These are phyloP conservation scores for Desmodus rotundus DNA, from an alignment of 2,113 vertebrate genomes.

Conservation along the genomic window DNA sequence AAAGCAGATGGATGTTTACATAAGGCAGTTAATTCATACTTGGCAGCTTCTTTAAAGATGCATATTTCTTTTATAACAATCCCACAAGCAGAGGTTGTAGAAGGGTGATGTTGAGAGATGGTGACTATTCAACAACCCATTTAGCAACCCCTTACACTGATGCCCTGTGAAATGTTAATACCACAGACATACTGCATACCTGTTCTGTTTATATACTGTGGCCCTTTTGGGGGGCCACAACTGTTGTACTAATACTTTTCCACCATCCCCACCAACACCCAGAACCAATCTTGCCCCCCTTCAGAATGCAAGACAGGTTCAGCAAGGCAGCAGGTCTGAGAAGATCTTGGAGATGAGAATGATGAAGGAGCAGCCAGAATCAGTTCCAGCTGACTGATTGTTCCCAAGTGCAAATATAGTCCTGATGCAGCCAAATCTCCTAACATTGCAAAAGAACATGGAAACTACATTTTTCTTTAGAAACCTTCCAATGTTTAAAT, in stretches of 20 bases:
- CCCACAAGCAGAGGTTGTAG: background rate
- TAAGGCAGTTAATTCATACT: background rate
- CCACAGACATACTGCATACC: background rate
- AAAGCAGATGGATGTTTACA: background rate
- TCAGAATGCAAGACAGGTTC: background rate
- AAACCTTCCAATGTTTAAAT: background rate
- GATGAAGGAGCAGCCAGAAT: background rate
- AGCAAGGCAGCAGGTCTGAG: background rate
- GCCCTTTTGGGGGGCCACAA: background rate
- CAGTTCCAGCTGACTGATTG: background rate
- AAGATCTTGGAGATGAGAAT: background rate
- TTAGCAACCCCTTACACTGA: background rate
- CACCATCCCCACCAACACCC: background rate
- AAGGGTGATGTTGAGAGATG: background rate
- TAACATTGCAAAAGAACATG: background rate
- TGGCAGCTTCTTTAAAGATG: constrained; percentile 12
- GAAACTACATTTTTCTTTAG: background rate
- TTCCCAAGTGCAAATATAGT: background rate
- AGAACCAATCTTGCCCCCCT: background rate
- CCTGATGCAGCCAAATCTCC: background rate
- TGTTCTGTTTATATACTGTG: background rate
- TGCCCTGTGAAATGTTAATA: background rate
- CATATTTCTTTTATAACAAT: background rate
- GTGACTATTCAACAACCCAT: background rate
- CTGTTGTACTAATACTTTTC: background rate